Conservation (phyloP, 2,113 vertebrate species). For the Datnioides undecimradiatus region DNA sequence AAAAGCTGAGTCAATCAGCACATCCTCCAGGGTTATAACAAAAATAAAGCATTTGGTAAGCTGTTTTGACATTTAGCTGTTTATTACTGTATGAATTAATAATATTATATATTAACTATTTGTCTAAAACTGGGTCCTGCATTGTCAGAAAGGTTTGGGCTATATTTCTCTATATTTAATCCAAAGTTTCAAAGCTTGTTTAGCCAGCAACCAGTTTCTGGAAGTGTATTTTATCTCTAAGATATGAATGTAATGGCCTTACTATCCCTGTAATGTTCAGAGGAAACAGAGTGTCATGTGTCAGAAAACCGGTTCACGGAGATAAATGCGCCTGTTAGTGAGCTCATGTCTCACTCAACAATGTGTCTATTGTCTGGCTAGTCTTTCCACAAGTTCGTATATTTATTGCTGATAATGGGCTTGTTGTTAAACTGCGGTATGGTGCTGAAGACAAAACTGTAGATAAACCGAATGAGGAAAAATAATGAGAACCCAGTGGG, state of each 20-base stretch:
- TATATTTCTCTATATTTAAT: too few species aligned
- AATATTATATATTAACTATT: not conserved
- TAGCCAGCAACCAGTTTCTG: not conserved
- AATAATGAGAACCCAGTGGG: constrained; percentile 9
- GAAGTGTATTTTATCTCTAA: not conserved
- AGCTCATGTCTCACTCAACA: constrained; percentile 67
- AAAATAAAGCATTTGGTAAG: not conserved
- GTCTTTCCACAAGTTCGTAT: constrained; percentile 30
- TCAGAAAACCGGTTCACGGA: constrained; percentile 60
- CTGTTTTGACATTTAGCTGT: not conserved
- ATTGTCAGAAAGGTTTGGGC: too few species aligned
- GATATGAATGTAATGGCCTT: not conserved
- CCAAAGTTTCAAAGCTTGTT: not conserved
- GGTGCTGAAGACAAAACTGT: constrained; percentile 1
- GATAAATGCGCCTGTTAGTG: constrained; percentile 39
- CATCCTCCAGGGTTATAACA: not conserved
- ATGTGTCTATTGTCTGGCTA: constrained; percentile 42
- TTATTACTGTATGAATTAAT: not conserved
- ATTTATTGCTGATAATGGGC: constrained; percentile 46
- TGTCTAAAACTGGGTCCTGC: not conserved
- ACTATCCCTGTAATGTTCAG: constrained; percentile 6
- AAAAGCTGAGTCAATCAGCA: not conserved
- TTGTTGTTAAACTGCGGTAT: constrained; percentile 34
- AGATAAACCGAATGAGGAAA: constrained; percentile 2
- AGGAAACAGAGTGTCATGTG: constrained; percentile 47